Base-by-base conservation (phyloP, 2,888 invertebrate genomes). In the Plagodis dolabraria region DNA sequence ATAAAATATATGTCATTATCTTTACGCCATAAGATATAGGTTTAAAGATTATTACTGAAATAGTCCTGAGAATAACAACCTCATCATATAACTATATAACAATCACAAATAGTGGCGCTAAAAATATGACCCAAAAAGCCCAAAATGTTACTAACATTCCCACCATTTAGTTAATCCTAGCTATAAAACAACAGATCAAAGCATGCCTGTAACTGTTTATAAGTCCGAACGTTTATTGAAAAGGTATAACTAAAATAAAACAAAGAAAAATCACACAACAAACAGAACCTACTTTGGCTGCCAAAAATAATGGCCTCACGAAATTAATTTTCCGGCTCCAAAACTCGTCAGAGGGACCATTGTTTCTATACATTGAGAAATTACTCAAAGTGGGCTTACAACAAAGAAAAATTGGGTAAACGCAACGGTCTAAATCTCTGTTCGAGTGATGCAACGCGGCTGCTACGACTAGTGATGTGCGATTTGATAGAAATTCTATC, bases 351-450 rank as follows among this genome's bases (percentile, higher is more conserved):
- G 76, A 77, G 77, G 57, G 63, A 63, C 77, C 77, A 85, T 87
- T 87, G 86, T 86, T 80, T 54, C 69, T 71, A 79, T 80, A 87
- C 85, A 86, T 87, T 82, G 81, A 79, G 75, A 76, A 77, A 79
- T 77, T 73, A 74, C 76, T 70, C 68, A 58, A 65, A 67, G 62
- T 74, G 73, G 68, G 77, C 71, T 74, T 77, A 75, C 75, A 76
- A 80, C 80, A 80, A 83, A 81, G 85, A 85, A 85, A 85, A 89
- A 85, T 85, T 87, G 78, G 83, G 85, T 82, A 83, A 87, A 83
- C 83, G 82, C 78, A 82, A 80, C 78, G 12, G 67, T 72, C 83
- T 76, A 82, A 85, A 86, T 84, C 82, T 82, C 77, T 76, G 77
- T 12, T 69, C 72, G 76, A 74, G 38, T 86, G 86, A 83, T 83